phyloP scores from a whole-genome alignment of 1,140 invertebrate genomes.

The Fragariocoptes setiger region DNA sequence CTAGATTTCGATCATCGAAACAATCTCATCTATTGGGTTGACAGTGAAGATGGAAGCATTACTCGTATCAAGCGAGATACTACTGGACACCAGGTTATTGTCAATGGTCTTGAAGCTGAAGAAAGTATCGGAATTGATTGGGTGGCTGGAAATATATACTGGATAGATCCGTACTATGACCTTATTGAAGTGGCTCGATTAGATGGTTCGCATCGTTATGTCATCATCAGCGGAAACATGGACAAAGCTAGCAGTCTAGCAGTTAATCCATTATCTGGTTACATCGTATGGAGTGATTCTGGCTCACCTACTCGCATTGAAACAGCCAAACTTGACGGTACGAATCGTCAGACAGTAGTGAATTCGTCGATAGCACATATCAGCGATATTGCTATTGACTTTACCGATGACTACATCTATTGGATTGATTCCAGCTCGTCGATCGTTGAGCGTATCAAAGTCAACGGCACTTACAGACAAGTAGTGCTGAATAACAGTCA shows the following conservation, averaged over 20 bases:
- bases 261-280: conserved; percentile 27
- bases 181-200: conserved; percentile 23
- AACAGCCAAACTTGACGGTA: conserved; percentile 20
- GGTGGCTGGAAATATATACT: conserved; percentile 24
- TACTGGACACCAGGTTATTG: conserved; percentile 26
- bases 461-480: conserved; percentile 29
- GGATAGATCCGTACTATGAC: conserved; percentile 25
- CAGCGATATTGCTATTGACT: conserved; percentile 19
- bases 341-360: conserved; percentile 16
- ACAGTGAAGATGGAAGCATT: conserved; percentile 35
- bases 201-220: conserved; percentile 21
- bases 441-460: conserved; percentile 22
- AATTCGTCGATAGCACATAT: conserved; percentile 15
- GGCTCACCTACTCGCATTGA: conserved; percentile 19
- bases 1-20: conserved; percentile 35
- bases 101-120: conserved; percentile 23
- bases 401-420: conserved; percentile 15
- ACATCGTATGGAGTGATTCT: conserved; percentile 22
- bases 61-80: conserved; percentile 42
- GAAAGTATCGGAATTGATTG: conserved; percentile 24
- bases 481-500: conserved; percentile 33
- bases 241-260: conserved; percentile 23
- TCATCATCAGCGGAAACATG: conserved; percentile 18
- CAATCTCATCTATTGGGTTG: conserved; percentile 44
- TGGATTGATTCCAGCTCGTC: conserved; percentile 18